phyloP scores from a whole-genome alignment of 2,113 vertebrate species.

The Chaenocephalus aceratus region DNA sequence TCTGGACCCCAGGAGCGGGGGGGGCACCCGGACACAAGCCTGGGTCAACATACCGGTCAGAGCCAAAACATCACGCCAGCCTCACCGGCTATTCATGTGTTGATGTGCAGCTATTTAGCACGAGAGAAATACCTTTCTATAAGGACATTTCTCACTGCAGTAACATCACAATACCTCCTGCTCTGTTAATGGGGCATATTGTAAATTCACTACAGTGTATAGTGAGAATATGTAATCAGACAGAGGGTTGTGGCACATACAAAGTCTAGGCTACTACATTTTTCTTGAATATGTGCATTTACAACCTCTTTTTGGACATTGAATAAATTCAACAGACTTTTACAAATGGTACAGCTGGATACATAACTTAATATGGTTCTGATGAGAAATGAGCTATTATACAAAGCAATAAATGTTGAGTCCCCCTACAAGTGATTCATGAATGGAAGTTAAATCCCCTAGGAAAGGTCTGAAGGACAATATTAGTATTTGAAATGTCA shows the following conservation, averaged over 20 bases:
- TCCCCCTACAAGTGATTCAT: not conserved
- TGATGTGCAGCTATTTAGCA: not conserved
- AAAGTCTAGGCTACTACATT: not conserved
- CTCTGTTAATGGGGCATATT: not conserved
- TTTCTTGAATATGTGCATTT: not conserved
- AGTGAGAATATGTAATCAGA: not conserved
- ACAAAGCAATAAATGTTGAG: no score
- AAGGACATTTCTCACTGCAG: not conserved
- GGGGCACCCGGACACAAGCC: conserved; percentile 83
- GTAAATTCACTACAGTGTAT: not conserved
- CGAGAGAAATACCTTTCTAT: not conserved
- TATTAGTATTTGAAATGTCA: not conserved
- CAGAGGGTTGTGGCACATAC: not conserved
- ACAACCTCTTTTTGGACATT: not conserved
- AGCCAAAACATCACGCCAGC: conserved; percentile 5
- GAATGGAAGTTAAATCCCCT: not conserved
- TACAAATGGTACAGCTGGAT: not conserved
- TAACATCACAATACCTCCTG: not conserved
- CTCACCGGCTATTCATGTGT: not conserved
- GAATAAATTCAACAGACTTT: no score
- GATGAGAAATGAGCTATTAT: not conserved
- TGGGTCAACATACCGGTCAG: conserved; percentile 88
- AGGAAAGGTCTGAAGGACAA: not conserved
- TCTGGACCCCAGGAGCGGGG: conserved; percentile 79
- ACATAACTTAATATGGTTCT: not conserved